Evolutionary conservation across 2,797 vertebrate species (phyloP).

Genomic region (Acropternis orthonyx): DNA sequence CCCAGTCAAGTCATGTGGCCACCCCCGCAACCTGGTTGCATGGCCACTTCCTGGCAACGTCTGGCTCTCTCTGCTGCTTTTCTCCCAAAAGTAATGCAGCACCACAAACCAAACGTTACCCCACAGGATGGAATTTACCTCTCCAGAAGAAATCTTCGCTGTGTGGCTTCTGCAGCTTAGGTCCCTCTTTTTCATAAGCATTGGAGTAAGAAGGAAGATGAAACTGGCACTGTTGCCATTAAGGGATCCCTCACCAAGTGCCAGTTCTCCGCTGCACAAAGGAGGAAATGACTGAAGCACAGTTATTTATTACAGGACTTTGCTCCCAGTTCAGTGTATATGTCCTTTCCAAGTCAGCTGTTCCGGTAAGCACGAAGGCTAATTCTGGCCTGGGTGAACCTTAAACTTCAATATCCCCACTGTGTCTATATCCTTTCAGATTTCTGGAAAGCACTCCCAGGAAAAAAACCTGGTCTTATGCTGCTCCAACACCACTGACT

Average conservation of each 20-base stretch:
- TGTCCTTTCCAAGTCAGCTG: constrained; percentile 49
- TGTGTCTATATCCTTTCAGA: not conserved
- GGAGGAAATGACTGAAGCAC: constrained; percentile 61
- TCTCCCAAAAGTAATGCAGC: not conserved
- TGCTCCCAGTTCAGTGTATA: constrained; percentile 56
- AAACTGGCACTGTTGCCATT: not conserved
- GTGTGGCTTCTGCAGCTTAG: not conserved
- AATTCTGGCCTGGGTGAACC: not conserved
- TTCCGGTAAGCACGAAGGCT: not conserved
- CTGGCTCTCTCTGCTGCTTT: not conserved
- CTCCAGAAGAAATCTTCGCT: constrained; percentile 13
- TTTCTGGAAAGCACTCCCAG: not conserved
- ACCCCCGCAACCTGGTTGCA: not conserved
- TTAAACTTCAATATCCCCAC: constrained; percentile 20
- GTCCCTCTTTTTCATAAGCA: not conserved
- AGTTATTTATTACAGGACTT: constrained; percentile 80
- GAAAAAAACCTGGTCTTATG: not conserved
- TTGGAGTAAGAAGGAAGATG: not conserved
- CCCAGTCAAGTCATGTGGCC: not conserved
- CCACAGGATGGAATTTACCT: constrained; percentile 64
- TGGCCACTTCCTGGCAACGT: not conserved
- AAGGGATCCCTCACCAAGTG: not conserved
- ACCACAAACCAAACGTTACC: not conserved
- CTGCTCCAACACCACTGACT: not conserved
- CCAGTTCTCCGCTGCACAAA: not conserved